phyloP scores from a whole-genome alignment of 2,888 invertebrate species.

The Choreutis nemorana region DNA sequence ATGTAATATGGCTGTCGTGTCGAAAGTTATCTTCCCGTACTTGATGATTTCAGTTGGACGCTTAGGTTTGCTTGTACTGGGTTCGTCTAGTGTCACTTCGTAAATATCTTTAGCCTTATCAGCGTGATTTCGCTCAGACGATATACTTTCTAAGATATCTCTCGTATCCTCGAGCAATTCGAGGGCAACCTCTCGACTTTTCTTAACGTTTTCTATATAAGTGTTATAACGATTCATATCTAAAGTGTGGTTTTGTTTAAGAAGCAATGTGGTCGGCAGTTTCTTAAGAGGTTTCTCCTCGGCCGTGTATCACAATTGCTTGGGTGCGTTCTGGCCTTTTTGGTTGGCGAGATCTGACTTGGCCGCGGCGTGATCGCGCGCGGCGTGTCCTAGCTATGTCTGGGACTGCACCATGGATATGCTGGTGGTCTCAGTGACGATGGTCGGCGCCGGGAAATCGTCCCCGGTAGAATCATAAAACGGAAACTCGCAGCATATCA shows the following conservation, averaged over 20 bases:
- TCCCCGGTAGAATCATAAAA: constrained; percentile 81
- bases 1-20: constrained; percentile 53
- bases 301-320: constrained; percentile 61
- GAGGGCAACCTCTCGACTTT: constrained; percentile 44
- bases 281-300: constrained; percentile 42
- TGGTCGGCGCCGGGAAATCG: constrained; percentile 68
- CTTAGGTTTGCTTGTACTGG: constrained; percentile 42
- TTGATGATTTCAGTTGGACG: constrained; percentile 44
- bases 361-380: constrained; percentile 48
- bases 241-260: constrained; percentile 51
- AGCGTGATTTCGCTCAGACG: constrained; percentile 17
- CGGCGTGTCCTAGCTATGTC: constrained; percentile 72
- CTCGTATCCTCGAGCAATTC: constrained; percentile 47
- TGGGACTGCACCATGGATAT: constrained; percentile 74
- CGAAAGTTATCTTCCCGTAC: constrained; percentile 55
- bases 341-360: constrained; percentile 29
- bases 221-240: constrained; percentile 55
- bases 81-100: constrained; percentile 32
- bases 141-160: constrained; percentile 33
- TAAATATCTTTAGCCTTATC: constrained; percentile 24
- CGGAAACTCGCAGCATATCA: constrained; percentile 89
- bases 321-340: constrained; percentile 28
- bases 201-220: constrained; percentile 50
- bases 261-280: constrained; percentile 52
- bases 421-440: constrained; percentile 75